A percentile compares a stretch with the other conserved stretches of the same genome.
phyloP scores from a whole-genome alignment of 1,140 invertebrate species.

The Penaeus indicus region DNA sequence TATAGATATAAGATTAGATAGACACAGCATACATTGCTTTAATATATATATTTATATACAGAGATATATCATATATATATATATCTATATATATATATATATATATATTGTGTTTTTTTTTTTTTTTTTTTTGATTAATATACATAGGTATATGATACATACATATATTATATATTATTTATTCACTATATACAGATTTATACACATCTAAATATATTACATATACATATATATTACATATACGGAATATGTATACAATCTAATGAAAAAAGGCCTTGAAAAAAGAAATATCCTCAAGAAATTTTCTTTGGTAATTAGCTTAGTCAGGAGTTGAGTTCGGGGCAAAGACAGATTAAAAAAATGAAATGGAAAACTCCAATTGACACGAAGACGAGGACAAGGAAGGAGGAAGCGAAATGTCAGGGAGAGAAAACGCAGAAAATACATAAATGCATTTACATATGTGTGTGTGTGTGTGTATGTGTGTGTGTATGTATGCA shows the following conservation, averaged over 20 bases:
- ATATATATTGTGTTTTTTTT: too few species aligned
- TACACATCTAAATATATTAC: background rate
- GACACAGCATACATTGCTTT: too few species aligned
- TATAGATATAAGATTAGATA: background rate
- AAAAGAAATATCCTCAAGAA: constrained; percentile 1
- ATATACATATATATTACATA: background rate
- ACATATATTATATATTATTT: too few species aligned
- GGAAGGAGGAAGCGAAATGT: too few species aligned
- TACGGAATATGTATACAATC: background rate
- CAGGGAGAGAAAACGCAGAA: too few species aligned
- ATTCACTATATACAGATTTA: too few species aligned
- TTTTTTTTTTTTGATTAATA: too few species aligned
- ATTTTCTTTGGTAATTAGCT: background rate
- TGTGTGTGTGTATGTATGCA: constrained; percentile 11
- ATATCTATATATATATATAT: constrained; percentile 12
- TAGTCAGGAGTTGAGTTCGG: background rate
- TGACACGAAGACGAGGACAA: too few species aligned
- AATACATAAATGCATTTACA: background rate
- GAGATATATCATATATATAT: background rate
- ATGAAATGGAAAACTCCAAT: too few species aligned
- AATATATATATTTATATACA: constrained; percentile 1
- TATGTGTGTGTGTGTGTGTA: background rate
- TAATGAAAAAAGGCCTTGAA: background rate
- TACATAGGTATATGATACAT: too few species aligned
- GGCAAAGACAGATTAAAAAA: background rate